phyloP scores from a whole-genome alignment of 2,113 vertebrate species.

The Hemiprocne comata region DNA sequence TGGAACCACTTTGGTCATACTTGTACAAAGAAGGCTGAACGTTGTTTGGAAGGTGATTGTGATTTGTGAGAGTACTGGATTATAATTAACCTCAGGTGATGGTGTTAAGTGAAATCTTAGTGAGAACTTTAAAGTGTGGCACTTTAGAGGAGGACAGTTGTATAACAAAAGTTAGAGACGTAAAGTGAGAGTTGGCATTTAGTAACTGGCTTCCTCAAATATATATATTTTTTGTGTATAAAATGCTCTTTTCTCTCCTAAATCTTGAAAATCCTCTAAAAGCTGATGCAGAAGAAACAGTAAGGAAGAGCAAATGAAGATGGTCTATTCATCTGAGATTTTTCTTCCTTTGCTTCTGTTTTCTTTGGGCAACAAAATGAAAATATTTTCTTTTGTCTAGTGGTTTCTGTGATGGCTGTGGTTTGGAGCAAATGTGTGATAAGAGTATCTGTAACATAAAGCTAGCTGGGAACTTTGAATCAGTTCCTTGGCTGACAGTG shows the following conservation, averaged over 20 bases:
- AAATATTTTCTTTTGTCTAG: background rate
- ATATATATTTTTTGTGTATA: background rate
- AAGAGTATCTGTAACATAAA: conserved; percentile 32
- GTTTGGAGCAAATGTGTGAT: conserved; percentile 2
- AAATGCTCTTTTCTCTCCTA: background rate
- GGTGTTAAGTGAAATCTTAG: background rate
- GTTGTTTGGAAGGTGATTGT: background rate
- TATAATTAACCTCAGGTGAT: background rate
- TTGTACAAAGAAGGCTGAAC: background rate
- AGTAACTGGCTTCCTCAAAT: background rate
- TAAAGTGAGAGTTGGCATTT: background rate
- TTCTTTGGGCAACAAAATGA: background rate
- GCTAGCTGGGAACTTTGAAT: background rate
- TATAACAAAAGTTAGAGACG: background rate
- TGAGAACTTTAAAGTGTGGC: background rate
- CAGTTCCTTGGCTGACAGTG: background rate
- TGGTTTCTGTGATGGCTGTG: background rate
- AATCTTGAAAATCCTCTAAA: background rate
- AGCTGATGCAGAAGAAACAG: background rate
- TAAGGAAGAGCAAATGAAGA: background rate
- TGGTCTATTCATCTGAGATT: background rate
- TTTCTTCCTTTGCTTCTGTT: background rate
- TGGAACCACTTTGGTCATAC: background rate
- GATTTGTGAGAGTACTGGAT: background rate
- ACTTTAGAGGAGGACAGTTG: background rate